A percentile compares a stretch with the other conserved stretches of the same genome.
These are phyloP conservation scores for Aplidium turbinatum DNA, from an alignment of 23 tunicate species.

Conservation along the genomic window DNA sequence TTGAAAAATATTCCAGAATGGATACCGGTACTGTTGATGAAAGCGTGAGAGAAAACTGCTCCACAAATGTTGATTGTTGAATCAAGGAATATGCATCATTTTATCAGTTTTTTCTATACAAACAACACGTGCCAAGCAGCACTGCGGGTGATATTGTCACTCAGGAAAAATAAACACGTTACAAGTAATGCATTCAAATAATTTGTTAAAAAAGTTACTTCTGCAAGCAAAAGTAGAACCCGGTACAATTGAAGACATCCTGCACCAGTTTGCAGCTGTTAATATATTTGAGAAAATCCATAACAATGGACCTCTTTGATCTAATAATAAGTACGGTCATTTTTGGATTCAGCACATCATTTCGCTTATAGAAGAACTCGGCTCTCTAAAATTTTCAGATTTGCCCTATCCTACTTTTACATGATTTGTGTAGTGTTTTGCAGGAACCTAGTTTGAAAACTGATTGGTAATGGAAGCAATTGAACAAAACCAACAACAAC, in stretches of 20 bases:
- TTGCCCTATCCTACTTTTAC: too few relatives aligned
- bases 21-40: too few relatives aligned
- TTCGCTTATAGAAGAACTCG: too few relatives aligned
- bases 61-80: too few relatives aligned
- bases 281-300: background rate
- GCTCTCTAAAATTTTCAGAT: too few relatives aligned
- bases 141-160: background rate
- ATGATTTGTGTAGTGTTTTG: too few relatives aligned
- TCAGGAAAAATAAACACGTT: background rate
- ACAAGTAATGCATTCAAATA: background rate
- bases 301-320: slow-evolving; percentile 8
- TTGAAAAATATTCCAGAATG: too few relatives aligned
- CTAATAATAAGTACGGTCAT: slow-evolving; percentile 1
- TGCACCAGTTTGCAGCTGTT: background rate
- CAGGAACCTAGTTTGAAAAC: too few relatives aligned
- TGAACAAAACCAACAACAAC: too few relatives aligned
- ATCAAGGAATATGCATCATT: slow-evolving; percentile 13
- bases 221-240: background rate
- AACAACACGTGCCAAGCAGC: slow-evolving; percentile 4
- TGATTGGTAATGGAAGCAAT: too few relatives aligned
- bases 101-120: slow-evolving; percentile 1
- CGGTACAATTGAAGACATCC: background rate
- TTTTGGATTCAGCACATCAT: background rate
- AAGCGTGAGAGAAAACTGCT: too few relatives aligned
- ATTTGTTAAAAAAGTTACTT: slow-evolving; percentile 12